phyloP scores from a whole-genome alignment of 2,888 invertebrate genomes.

The Drosophila limbata region DNA sequence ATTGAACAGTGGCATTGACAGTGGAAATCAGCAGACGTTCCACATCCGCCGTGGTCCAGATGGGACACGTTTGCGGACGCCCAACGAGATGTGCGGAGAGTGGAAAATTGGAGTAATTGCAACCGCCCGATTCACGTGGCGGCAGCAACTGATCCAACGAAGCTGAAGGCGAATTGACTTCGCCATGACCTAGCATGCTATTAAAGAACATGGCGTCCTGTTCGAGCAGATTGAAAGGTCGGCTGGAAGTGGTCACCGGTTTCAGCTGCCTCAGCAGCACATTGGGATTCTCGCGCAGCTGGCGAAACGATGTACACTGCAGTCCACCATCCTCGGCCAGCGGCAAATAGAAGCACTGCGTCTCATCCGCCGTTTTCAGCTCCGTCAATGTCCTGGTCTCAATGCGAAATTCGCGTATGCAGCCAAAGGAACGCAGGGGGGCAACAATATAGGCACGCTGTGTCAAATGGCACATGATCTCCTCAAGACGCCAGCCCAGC shows the following conservation, averaged over 20 bases:
- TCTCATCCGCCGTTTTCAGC: conserved; percentile 67
- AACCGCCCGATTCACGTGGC: conserved; percentile 34
- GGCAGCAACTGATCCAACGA: conserved; percentile 2
- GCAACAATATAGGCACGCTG: not conserved
- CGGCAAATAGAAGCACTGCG: conserved; percentile 75
- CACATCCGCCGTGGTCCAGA: conserved; percentile 23
- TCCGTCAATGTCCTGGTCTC: conserved; percentile 76
- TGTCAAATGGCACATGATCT: not conserved
- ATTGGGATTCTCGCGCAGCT: conserved; percentile 74
- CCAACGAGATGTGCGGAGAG: not conserved
- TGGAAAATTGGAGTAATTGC: not conserved
- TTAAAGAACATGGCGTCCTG: conserved; percentile 82
- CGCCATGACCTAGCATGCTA: conserved; percentile 48
- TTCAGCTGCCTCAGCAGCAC: conserved; percentile 72
- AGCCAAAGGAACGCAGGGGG: conserved; percentile 30
- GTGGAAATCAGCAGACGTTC: conserved; percentile 13
- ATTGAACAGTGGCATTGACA: conserved; percentile 17
- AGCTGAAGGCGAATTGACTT: not conserved
- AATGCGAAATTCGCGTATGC: conserved; percentile 74
- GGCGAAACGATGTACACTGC: conserved; percentile 76
- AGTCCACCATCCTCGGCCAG: conserved; percentile 54
- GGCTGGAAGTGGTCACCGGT: conserved; percentile 42
- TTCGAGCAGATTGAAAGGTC: conserved; percentile 80
- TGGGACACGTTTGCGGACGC: conserved; percentile 2
- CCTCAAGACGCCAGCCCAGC: conserved; percentile 11